Evolutionary conservation across 2,888 invertebrate species (phyloP), one percentile per base, ranked within the genome.

Genomic region (Scaptomyza reducta): DNA sequence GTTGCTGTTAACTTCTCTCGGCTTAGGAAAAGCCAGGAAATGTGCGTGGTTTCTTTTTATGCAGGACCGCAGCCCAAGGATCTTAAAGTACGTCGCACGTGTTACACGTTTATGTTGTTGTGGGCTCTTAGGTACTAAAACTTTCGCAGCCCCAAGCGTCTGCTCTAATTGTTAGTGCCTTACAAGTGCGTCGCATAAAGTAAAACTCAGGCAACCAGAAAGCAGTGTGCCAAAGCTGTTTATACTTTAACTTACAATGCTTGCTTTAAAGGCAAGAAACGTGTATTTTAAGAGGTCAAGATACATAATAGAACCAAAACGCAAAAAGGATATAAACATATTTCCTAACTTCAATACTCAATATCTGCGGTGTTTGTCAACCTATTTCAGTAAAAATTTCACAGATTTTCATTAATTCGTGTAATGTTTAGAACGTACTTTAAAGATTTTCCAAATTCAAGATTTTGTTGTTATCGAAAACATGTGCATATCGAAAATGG

Each of bases 111-210:
- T 42, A 44, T 50, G 55, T 42, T 29, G 33, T 47, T 56, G 67
- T 40, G 35, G 58, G 42, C 57, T 69, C 64, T 54, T 69, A 64
- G 65, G 69, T 68, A 78, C 79, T 80, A 75, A 85, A 82, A 82
- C 61, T 86, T 80, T 67, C 47, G 65, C 64, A 61, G 79, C 79
- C 67, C 41, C 57, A 57, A 62, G 79, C 61, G 56, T 68, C 74
- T 57, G 54, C 61, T 66, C 67, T 85, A 76, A 84, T 79, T 81
- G 82, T 64, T 78, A 62, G 63, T 68, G 71, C 58, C 65, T 35
- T 53, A 54, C 59, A 72, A 72, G 45, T 59, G 65, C 62, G 56
- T 50, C 46, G 47, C 44, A 33, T 40, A 49, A 54, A 41, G 46
- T 51, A 29, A 56, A 57, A 53, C 54, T 27, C 50, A 22, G 38